Percentiles rank a stretch among this genome's conserved stretches.
Evolutionary conservation across 2,888 invertebrate species (phyloP).

Genomic region (Xestia xanthographa): DNA sequence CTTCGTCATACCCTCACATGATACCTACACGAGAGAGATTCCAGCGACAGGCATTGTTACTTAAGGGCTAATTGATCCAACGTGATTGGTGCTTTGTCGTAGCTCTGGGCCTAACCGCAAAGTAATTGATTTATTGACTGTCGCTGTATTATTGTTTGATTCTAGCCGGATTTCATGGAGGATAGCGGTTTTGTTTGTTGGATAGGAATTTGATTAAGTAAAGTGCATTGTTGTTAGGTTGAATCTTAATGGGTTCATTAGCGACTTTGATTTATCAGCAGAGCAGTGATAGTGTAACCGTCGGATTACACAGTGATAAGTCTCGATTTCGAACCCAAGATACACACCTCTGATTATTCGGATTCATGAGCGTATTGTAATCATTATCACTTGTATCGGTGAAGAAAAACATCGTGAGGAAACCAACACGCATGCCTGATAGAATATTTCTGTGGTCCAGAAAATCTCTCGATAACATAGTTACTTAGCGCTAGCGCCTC

Average conservation of each 20-base stretch:
- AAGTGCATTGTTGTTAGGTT: background rate
- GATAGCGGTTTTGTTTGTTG: slow-evolving; percentile 16
- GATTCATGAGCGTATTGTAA: no score
- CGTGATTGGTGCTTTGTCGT: slow-evolving; percentile 67
- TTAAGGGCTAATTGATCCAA: slow-evolving; percentile 72
- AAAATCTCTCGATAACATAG: no score
- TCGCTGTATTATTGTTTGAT: slow-evolving; percentile 44
- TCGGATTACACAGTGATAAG: no score
- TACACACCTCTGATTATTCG: no score
- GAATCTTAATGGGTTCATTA: background rate
- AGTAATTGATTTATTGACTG: slow-evolving; percentile 60
- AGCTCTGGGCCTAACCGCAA: slow-evolving; percentile 38
- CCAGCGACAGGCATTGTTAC: slow-evolving; percentile 67
- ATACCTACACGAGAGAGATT: slow-evolving; percentile 19
- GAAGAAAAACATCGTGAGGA: no score
- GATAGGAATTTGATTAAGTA: background rate
- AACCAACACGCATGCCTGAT: no score
- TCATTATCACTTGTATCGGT: no score
- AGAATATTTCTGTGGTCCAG: no score
- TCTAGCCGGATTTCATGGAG: slow-evolving; percentile 4
- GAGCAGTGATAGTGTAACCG: no score
- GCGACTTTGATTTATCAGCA: background rate
- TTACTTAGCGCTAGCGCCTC: no score
- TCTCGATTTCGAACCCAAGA: no score
- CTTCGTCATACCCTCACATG: slow-evolving; percentile 13